Evolutionary conservation across 2,113 vertebrate genomes (phyloP).

Genomic region (Turdus rufiventris): DNA sequence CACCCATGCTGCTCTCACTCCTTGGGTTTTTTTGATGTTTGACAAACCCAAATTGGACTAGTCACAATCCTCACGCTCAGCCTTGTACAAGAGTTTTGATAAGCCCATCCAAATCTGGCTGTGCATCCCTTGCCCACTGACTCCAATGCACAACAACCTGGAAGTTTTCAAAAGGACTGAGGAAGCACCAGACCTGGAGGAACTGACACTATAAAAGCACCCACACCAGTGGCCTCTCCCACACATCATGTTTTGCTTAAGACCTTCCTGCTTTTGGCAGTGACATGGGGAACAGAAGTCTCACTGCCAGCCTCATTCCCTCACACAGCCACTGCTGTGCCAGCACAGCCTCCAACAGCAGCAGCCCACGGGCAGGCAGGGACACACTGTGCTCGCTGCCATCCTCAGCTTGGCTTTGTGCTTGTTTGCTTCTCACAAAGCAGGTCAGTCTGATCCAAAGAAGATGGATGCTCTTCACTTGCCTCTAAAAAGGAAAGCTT

Average conservation of each 20-base stretch:
- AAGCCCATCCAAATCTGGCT: background rate
- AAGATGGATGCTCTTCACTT: background rate
- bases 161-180: background rate
- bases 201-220: background rate
- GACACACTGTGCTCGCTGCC: accelerated
- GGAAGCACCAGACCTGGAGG: background rate
- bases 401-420: background rate
- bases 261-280: background rate
- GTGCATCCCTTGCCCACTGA: no score
- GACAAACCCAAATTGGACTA: background rate
- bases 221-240: background rate
- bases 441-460: background rate
- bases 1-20: background rate
- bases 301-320: background rate
- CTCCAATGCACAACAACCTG: accelerated
- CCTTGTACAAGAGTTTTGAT: background rate
- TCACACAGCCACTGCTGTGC: background rate
- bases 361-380: background rate
- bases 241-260: accelerated
- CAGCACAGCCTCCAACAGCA: background rate
- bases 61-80: background rate
- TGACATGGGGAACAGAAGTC: background rate
- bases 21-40: background rate
- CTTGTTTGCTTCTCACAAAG: background rate
- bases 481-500: background rate